Conservation (phyloP, 2,888 invertebrate genomes). For the Orthosia gothica region DNA sequence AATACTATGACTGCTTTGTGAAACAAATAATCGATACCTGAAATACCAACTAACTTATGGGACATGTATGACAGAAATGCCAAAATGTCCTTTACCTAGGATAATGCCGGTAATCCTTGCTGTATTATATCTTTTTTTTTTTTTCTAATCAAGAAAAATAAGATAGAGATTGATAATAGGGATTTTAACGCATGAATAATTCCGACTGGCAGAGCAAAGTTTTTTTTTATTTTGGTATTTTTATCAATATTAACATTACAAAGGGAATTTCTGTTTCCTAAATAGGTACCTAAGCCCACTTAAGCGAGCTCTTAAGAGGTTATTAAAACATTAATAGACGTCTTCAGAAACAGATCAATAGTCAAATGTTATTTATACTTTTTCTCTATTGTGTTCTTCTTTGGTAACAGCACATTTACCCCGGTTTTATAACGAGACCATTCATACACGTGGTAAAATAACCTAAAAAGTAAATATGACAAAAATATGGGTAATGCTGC, state of each 20-base stretch:
- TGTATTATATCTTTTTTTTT: no score
- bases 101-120: no score
- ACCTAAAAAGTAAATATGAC: slow-evolving; percentile 12
- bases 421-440: neutral
- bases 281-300: neutral
- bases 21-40: no score
- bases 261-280: neutral
- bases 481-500: slow-evolving; percentile 2
- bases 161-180: neutral
- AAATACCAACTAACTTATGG: no score
- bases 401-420: neutral
- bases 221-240: no score
- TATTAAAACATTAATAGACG: slow-evolving; percentile 8
- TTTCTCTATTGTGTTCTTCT: neutral
- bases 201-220: neutral
- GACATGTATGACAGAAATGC: no score
- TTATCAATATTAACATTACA: neutral
- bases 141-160: no score
- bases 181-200: neutral
- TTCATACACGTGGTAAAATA: slow-evolving; percentile 6
- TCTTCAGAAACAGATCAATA: neutral
- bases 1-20: no score
- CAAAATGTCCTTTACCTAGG: no score
- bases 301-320: neutral
- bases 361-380: neutral